Percentiles rank a stretch among this genome's conserved stretches.
These are phyloP conservation scores for Diloba caeruleocephala DNA, from an alignment of 2,888 invertebrate species.

Conservation along the genomic window DNA sequence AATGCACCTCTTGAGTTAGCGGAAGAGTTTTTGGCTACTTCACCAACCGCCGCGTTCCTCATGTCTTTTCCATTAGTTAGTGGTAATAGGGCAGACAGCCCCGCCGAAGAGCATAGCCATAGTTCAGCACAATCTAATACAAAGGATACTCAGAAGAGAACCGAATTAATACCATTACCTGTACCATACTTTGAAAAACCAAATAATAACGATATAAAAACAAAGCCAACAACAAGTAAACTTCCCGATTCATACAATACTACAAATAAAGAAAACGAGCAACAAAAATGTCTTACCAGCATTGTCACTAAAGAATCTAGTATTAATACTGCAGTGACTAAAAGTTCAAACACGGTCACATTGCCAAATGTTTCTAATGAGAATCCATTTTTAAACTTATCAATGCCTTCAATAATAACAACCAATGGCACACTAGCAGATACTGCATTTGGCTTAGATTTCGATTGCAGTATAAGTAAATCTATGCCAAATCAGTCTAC, in stretches of 20 bases:
- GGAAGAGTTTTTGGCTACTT: conserved; percentile 87
- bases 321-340: conserved; percentile 43
- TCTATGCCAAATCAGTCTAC: conserved; percentile 69
- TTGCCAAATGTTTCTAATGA: conserved; percentile 67
- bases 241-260: conserved; percentile 41
- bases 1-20: conserved; percentile 89
- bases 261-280: conserved; percentile 64
- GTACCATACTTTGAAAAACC: conserved; percentile 70
- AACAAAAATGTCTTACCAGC: conserved; percentile 67
- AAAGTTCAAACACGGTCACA: conserved; percentile 59
- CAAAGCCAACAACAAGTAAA: conserved; percentile 60
- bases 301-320: conserved; percentile 60
- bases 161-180: conserved; percentile 62
- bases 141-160: conserved; percentile 65
- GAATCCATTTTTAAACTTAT: conserved; percentile 80
- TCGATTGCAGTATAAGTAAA: conserved; percentile 80
- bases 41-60: conserved; percentile 93
- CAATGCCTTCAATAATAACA: conserved; percentile 77
- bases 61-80: conserved; percentile 93
- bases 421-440: conserved; percentile 74
- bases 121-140: conserved; percentile 56
- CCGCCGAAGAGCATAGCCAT: conserved; percentile 75
- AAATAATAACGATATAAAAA: conserved; percentile 57
- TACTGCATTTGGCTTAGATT: conserved; percentile 76
- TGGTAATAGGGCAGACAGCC: conserved; percentile 86